phyloP scores from a whole-genome alignment of 1,140 invertebrate genomes.

The Aphidius ervi region DNA sequence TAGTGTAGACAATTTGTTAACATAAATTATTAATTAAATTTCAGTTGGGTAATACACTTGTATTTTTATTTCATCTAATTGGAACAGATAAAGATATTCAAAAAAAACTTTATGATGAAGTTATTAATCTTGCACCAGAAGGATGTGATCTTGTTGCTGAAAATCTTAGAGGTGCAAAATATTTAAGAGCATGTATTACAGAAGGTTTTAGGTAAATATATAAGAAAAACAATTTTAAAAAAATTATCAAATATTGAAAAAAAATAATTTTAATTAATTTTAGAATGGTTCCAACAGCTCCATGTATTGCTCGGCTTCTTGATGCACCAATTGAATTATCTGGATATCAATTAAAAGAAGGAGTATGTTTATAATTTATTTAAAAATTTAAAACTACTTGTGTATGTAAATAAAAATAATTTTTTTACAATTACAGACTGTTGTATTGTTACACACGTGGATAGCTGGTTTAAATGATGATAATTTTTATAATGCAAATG shows the following conservation, averaged over 20 bases:
- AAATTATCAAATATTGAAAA: too few species aligned
- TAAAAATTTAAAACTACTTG: not conserved
- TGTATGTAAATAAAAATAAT: not conserved
- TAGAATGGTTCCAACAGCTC: slow-evolving; percentile 76
- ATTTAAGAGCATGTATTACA: slow-evolving; percentile 79
- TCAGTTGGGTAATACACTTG: slow-evolving; percentile 76
- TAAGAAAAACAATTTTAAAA: too few species aligned
- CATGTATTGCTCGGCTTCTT: slow-evolving; percentile 75
- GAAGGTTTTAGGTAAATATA: slow-evolving; percentile 69
- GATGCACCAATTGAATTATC: slow-evolving; percentile 72
- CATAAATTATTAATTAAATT: slow-evolving; percentile 19
- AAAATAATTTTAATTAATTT: slow-evolving; percentile 20
- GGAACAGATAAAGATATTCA: slow-evolving; percentile 68
- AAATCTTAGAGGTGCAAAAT: slow-evolving; percentile 63
- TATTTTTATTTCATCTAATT: slow-evolving; percentile 74
- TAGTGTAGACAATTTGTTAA: not conserved
- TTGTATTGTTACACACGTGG: slow-evolving; percentile 81
- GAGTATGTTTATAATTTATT: slow-evolving; percentile 56
- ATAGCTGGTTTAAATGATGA: slow-evolving; percentile 73
- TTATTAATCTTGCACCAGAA: slow-evolving; percentile 56
- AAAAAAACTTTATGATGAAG: slow-evolving; percentile 71
- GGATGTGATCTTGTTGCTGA: slow-evolving; percentile 59
- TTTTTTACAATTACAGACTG: slow-evolving; percentile 59
- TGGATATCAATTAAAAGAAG: slow-evolving; percentile 72
- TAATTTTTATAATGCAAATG: slow-evolving; percentile 71